Conservation (phyloP, 2,797 vertebrate genomes). For the Chaenodraco wilsoni region DNA sequence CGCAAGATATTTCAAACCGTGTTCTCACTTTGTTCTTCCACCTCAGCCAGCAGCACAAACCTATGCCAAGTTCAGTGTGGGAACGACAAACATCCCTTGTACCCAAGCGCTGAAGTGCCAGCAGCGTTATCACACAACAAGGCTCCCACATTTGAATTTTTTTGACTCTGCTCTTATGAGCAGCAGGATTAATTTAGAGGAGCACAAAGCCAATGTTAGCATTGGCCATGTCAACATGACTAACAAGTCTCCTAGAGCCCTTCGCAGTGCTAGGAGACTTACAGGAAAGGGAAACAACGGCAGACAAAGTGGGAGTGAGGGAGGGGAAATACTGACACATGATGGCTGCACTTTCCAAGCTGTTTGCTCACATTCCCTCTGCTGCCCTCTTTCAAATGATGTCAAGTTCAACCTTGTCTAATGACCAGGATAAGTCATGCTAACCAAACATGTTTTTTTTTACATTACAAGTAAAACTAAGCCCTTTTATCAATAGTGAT, state of each 20-base stretch:
- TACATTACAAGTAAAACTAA: neutral
- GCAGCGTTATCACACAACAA: conserved; percentile 70
- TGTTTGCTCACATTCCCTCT: conserved; percentile 4
- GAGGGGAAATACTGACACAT: conserved; percentile 25
- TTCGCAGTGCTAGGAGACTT: conserved; percentile 38
- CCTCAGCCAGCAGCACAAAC: conserved; percentile 53
- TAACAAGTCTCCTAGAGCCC: conserved; percentile 51
- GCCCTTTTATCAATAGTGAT: neutral
- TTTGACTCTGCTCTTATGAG: conserved; percentile 54
- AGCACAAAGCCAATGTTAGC: conserved; percentile 78
- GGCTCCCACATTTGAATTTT: conserved; percentile 66
- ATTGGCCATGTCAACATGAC: conserved; percentile 73
- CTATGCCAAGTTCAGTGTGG: conserved; percentile 80
- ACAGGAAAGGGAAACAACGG: conserved; percentile 29
- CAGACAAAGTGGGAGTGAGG: conserved; percentile 20
- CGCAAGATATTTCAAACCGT: conserved; percentile 59
- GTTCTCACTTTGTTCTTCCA: conserved; percentile 66
- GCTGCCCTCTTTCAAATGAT: conserved; percentile 1
- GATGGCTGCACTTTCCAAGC: conserved; percentile 26
- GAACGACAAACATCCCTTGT: conserved; percentile 82
- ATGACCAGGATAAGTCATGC: neutral
- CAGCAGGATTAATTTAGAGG: conserved; percentile 71
- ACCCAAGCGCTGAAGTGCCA: conserved; percentile 75
- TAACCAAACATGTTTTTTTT: neutral
- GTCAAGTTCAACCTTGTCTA: neutral